These are phyloP conservation scores for Cephus pygmeus DNA, from an alignment of 2,888 invertebrate genomes.

Conservation along the genomic window DNA sequence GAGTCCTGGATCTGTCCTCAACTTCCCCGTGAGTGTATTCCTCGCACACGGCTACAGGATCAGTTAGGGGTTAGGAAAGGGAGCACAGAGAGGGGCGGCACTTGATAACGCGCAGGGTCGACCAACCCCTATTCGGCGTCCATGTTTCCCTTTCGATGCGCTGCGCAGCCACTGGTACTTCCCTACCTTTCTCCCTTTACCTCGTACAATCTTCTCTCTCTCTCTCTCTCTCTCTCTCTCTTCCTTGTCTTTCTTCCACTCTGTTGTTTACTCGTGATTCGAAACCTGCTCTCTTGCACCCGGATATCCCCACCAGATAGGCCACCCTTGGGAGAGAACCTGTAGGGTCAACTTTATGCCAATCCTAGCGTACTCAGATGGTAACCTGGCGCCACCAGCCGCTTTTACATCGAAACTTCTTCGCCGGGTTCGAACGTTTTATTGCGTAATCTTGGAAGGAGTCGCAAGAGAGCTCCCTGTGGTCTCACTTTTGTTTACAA, in stretches of 20 bases:
- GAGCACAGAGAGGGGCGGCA: conserved; percentile 50
- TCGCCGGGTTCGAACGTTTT: conserved; percentile 19
- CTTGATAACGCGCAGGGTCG: conserved; percentile 59
- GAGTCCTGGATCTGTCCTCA: conserved; percentile 44
- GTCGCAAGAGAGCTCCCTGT: background rate
- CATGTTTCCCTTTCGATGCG: conserved; percentile 8
- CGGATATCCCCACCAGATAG: conserved; percentile 23
- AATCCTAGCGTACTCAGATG: conserved; percentile 38
- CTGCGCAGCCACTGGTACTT: conserved; percentile 1
- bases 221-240: conserved; percentile 21
- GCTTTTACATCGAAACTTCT: conserved; percentile 47
- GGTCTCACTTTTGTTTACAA: background rate
- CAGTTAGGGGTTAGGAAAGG: conserved; percentile 41
- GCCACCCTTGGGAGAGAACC: conserved; percentile 15
- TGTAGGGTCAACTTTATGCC: conserved; percentile 30
- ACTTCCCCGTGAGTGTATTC: conserved; percentile 46
- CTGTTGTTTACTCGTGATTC: conserved; percentile 14
- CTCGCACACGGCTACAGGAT: conserved; percentile 1
- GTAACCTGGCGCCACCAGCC: conserved; percentile 61
- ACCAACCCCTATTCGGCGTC: conserved; percentile 48
- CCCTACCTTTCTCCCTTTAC: background rate
- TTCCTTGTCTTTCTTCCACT: background rate
- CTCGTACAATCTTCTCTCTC: conserved; percentile 12
- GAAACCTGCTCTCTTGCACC: background rate
- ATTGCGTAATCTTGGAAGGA: conserved; percentile 4